A percentile compares a stretch with the other conserved stretches of the same genome.
Evolutionary conservation across 2,113 vertebrate genomes (phyloP).

Genomic region (Maccullochella peelii): DNA sequence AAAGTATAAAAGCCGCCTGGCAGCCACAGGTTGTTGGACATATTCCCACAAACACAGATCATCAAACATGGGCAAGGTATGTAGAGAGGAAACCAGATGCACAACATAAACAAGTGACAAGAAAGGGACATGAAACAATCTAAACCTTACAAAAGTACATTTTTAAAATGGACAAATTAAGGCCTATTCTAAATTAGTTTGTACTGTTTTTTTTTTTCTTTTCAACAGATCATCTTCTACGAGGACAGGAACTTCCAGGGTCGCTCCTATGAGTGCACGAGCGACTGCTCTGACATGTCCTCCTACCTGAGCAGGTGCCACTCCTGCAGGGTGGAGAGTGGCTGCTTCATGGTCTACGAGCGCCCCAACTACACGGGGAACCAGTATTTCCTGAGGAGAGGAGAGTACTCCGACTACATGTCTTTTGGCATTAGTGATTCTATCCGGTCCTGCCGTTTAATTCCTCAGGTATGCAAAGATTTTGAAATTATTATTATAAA

Average conservation of each 20-base stretch:
- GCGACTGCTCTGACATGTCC: conserved; percentile 78
- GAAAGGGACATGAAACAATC: background rate
- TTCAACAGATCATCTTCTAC: conserved; percentile 75
- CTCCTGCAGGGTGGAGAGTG: conserved; percentile 82
- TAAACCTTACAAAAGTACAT: background rate
- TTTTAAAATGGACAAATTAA: background rate
- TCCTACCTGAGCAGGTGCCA: conserved; percentile 77
- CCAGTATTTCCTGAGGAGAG: conserved; percentile 78
- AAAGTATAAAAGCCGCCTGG: conserved; percentile 80
- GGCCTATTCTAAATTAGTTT: background rate
- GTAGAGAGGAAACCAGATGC: conserved; percentile 28
- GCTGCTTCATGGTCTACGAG: conserved; percentile 83
- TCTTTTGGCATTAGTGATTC: conserved; percentile 71
- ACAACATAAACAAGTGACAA: background rate
- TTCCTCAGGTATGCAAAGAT: conserved; percentile 68
- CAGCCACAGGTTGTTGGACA: conserved; percentile 76
- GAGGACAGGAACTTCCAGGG: conserved; percentile 83
- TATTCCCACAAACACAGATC: conserved; percentile 74
- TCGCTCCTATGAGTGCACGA: conserved; percentile 77
- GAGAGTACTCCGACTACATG: conserved; percentile 76
- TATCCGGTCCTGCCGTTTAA: conserved; percentile 78
- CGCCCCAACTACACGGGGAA: conserved; percentile 78
- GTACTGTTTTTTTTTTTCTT: background rate
- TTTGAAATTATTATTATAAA: background rate
- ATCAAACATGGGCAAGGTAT: conserved; percentile 82